These are phyloP conservation scores for Pteruthius melanotis DNA, from an alignment of 2,113 vertebrate genomes.

Conservation along the genomic window DNA sequence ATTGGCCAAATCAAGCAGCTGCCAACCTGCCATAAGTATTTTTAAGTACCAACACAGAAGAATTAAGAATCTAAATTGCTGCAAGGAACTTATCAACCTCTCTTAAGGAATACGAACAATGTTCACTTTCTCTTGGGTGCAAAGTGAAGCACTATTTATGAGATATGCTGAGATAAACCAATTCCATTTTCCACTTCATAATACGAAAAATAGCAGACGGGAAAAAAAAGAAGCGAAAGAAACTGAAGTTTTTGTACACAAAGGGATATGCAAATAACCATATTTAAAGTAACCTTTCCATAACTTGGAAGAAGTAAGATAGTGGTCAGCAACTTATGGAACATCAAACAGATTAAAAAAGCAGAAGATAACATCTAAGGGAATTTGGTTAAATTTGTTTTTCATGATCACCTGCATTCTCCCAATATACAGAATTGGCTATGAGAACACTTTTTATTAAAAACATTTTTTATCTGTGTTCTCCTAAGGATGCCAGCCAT, in stretches of 20 bases:
- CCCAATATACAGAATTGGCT: background rate
- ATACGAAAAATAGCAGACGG: background rate
- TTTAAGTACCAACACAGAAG: background rate
- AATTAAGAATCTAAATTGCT: background rate
- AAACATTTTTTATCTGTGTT: constrained; percentile 46
- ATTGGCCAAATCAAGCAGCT: background rate
- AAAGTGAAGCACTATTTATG: constrained; percentile 41
- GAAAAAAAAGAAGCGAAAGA: background rate
- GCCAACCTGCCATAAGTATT: background rate
- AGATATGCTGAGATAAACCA: background rate
- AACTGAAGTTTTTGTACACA: background rate
- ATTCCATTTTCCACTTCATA: constrained; percentile 23
- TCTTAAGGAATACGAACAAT: background rate
- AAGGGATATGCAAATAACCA: background rate
- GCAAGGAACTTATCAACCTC: background rate
- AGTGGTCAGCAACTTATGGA: constrained; percentile 33
- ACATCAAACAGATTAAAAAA: constrained; percentile 39
- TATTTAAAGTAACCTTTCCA: constrained; percentile 23
- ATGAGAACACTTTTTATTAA: constrained; percentile 55
- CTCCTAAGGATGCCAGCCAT: constrained; percentile 36
- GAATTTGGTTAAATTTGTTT: constrained; percentile 29
- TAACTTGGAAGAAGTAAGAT: constrained; percentile 26
- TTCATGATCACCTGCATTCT: background rate
- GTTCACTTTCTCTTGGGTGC: background rate
- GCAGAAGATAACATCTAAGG: background rate